phyloP scores from a whole-genome alignment of 2,113 vertebrate species.

The Oreocharis arfaki region DNA sequence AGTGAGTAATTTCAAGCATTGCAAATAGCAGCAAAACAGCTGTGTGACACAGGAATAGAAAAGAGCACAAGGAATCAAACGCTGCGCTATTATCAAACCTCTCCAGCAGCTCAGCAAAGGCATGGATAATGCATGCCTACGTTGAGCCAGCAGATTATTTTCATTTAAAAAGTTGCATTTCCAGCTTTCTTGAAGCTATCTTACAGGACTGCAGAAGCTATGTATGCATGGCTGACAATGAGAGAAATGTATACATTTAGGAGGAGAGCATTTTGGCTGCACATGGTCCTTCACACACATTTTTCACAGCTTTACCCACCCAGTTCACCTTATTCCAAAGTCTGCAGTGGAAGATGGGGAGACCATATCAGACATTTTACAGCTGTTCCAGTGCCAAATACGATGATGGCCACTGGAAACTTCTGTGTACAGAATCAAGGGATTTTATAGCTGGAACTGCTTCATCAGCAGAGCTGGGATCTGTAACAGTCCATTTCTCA shows the following conservation, averaged over 20 bases:
- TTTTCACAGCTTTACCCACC: neutral
- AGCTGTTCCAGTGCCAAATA: neutral
- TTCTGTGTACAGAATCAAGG: neutral
- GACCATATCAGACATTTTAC: neutral
- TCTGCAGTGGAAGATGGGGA: neutral
- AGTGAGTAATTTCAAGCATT: neutral
- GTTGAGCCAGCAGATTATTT: neutral
- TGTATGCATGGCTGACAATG: neutral
- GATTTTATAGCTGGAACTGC: neutral
- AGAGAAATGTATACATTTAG: neutral
- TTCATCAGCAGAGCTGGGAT: neutral
- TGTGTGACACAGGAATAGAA: neutral
- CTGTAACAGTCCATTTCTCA: slow-evolving; percentile 12
- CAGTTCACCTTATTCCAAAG: neutral
- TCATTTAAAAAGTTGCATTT: neutral
- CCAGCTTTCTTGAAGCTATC: neutral
- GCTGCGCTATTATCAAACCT: neutral
- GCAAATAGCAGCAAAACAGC: neutral
- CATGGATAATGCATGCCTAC: neutral
- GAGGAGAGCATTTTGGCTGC: neutral
- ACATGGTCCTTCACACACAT: neutral
- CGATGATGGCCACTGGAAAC: neutral
- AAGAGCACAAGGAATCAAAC: neutral
- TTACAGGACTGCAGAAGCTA: neutral
- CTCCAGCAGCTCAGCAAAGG: neutral